phyloP scores from a whole-genome alignment of 2,113 vertebrate species.

The Sceloporus undulatus region DNA sequence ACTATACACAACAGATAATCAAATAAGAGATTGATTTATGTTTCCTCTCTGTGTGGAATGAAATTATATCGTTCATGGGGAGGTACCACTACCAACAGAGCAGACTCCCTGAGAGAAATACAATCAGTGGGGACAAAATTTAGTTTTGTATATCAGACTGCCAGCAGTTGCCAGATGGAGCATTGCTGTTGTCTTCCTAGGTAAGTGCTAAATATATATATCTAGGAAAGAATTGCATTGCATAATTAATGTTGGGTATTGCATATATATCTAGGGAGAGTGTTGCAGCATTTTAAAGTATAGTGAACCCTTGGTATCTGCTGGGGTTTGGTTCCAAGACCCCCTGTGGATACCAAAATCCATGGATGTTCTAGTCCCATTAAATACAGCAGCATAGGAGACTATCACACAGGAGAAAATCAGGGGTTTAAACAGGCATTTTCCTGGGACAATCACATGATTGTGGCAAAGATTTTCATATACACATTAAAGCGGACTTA shows the following conservation, averaged over 20 bases:
- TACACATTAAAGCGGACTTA: no score
- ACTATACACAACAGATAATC: background rate
- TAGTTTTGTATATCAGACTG: background rate
- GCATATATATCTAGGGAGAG: no score
- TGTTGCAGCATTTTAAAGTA: no score
- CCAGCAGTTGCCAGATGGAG: rapidly evolving
- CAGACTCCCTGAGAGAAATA: rapidly evolving
- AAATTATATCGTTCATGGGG: background rate
- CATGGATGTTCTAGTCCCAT: no score
- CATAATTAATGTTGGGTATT: background rate
- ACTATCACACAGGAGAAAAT: no score
- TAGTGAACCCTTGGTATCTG: no score
- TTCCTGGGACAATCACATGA: no score
- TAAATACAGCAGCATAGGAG: no score
- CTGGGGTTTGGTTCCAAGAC: no score
- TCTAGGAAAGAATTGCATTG: background rate
- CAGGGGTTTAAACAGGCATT: no score
- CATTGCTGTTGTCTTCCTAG: background rate
- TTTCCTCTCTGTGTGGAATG: background rate
- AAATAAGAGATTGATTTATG: slow-evolving; percentile 2
- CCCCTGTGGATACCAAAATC: no score
- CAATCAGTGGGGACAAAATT: background rate
- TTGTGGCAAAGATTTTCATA: no score
- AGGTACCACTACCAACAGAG: rapidly evolving
- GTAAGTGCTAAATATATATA: slow-evolving; percentile 3